Conservation (phyloP, 2,113 vertebrate species). For the Struthidea cinerea region DNA sequence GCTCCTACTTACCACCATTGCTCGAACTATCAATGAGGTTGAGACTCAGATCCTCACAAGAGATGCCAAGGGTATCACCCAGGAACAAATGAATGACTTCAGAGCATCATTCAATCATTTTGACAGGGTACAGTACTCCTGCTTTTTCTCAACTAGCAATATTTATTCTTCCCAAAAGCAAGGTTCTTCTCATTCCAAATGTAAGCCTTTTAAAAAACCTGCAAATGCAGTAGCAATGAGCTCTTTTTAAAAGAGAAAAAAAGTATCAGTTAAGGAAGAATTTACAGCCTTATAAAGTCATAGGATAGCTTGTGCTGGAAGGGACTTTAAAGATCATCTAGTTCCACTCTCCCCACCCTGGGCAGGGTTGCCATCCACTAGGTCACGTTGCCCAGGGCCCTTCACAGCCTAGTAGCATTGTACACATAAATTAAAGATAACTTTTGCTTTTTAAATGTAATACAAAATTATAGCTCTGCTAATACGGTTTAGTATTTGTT, state of each 20-base stretch:
- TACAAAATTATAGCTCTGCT: background rate
- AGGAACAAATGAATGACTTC: conserved; percentile 98
- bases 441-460: background rate
- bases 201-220: background rate
- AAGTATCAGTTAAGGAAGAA: background rate
- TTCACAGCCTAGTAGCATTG: background rate
- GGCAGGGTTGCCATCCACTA: background rate
- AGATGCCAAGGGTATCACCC: conserved; percentile 97
- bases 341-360: background rate
- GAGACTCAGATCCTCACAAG: conserved; percentile 96
- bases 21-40: conserved; percentile 96
- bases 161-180: background rate
- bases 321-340: background rate
- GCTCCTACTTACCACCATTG: conserved; percentile 91
- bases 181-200: background rate
- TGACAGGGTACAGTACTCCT: conserved; percentile 84
- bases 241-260: background rate
- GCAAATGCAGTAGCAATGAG: background rate
- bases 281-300: background rate
- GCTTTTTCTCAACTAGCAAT: background rate
- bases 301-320: background rate
- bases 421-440: background rate
- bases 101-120: conserved; percentile 98
- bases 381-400: background rate
- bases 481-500: background rate